These are phyloP conservation scores for Ctenosaura bakeri DNA, from an alignment of 2,797 vertebrate species.

Conservation along the genomic window DNA sequence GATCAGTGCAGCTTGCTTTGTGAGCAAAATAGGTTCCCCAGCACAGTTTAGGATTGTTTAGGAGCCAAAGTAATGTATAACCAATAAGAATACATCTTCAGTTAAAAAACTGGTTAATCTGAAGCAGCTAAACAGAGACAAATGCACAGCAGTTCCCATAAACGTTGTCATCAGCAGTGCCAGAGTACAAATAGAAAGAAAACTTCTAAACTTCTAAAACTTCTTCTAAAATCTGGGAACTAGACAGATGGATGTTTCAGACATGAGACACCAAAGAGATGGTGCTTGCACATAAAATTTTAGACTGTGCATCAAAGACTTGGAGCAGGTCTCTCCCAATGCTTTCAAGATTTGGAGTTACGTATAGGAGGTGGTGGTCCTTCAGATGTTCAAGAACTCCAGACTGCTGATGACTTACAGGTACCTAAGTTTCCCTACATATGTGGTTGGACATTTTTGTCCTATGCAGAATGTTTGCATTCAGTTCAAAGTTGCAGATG, in stretches of 20 bases:
- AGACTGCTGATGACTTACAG: too few species aligned
- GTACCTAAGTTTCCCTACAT: too few species aligned
- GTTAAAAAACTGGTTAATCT: neutral
- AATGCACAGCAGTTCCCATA: neutral
- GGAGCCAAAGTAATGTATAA: neutral
- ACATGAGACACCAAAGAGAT: neutral
- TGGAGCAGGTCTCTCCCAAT: neutral
- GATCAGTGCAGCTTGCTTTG: neutral
- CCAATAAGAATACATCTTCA: neutral
- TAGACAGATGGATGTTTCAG: neutral
- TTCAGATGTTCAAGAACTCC: neutral
- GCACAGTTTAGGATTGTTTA: neutral
- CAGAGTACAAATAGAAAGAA: neutral
- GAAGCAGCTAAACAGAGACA: neutral
- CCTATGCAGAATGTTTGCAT: too few species aligned
- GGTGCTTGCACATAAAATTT: neutral
- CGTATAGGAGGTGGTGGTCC: neutral
- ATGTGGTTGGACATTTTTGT: too few species aligned
- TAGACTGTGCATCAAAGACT: neutral
- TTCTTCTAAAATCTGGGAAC: neutral
- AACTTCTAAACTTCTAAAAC: neutral
- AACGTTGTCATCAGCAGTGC: neutral
- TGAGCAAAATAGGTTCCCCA: neutral
- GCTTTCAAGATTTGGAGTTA: neutral
- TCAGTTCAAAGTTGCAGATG: too few species aligned